A percentile compares a stretch with the other conserved stretches of the same genome.
Conservation (phyloP, 2,797 vertebrate species). For the Sandelia bainsii region DNA sequence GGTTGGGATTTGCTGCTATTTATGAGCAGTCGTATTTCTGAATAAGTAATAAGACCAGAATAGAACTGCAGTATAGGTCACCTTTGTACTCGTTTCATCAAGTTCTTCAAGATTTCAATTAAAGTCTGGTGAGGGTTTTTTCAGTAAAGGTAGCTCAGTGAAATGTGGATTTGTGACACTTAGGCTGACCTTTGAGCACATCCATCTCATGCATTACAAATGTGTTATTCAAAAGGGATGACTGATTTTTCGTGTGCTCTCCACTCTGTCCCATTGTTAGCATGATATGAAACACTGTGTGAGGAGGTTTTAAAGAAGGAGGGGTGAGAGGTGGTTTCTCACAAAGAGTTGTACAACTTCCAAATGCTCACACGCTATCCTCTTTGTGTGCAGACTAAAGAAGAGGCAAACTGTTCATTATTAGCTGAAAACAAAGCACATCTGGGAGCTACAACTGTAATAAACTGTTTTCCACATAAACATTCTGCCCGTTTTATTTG, state of each 20-base stretch:
- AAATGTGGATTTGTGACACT: slow-evolving; percentile 50
- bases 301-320: background rate
- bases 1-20: slow-evolving; percentile 49
- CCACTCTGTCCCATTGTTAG: slow-evolving; percentile 19
- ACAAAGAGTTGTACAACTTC: background rate
- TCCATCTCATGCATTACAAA: slow-evolving; percentile 27
- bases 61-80: slow-evolving; percentile 43
- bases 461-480: background rate
- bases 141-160: slow-evolving; percentile 24
- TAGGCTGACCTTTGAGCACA: slow-evolving; percentile 49
- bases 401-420: background rate
- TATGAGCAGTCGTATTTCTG: slow-evolving; percentile 42
- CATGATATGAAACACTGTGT: slow-evolving; percentile 24
- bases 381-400: too few relatives aligned
- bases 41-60: slow-evolving; percentile 49
- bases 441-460: background rate
- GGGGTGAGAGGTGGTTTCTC: slow-evolving; percentile 13
- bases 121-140: slow-evolving; percentile 31
- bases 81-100: slow-evolving; percentile 44
- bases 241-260: slow-evolving; percentile 11
- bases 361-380: background rate
- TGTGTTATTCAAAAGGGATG: slow-evolving; percentile 28
- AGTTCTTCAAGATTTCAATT: slow-evolving; percentile 49
- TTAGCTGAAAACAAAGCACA: slow-evolving; percentile 3
- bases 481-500: background rate